These are phyloP conservation scores for Drosophila pandora DNA, from an alignment of 1,140 invertebrate genomes.

Conservation along the genomic window DNA sequence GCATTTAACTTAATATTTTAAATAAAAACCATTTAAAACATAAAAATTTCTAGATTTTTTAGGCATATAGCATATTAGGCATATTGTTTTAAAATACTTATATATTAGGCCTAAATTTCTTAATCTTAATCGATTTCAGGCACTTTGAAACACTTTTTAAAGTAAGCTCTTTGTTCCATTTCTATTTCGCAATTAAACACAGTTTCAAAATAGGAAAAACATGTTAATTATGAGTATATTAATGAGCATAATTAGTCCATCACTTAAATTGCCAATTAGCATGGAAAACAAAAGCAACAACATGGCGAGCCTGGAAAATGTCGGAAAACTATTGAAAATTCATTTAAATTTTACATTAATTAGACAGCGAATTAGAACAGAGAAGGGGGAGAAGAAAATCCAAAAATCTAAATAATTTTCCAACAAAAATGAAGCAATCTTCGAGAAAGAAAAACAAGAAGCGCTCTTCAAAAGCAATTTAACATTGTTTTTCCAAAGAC, in stretches of 20 bases:
- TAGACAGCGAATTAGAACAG: background rate
- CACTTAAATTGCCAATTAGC: slow-evolving; percentile 19
- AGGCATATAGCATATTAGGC: too few species aligned
- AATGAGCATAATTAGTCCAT: too few species aligned
- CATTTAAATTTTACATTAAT: slow-evolving; percentile 27
- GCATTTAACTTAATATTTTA: background rate
- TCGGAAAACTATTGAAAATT: slow-evolving; percentile 27
- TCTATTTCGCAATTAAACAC: too few species aligned
- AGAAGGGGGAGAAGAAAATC: background rate
- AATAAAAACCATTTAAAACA: background rate
- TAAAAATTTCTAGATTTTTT: too few species aligned
- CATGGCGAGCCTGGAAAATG: slow-evolving; percentile 6
- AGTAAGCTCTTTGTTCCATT: too few species aligned
- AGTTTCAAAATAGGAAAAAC: too few species aligned
- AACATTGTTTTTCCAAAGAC: slow-evolving; percentile 57
- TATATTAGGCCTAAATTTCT: too few species aligned
- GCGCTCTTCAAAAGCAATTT: slow-evolving; percentile 69
- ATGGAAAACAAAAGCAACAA: slow-evolving; percentile 1
- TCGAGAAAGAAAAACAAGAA: slow-evolving; percentile 36
- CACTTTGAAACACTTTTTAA: too few species aligned
- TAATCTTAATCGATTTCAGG: too few species aligned
- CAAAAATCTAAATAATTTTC: background rate
- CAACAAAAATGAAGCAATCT: slow-evolving; percentile 48
- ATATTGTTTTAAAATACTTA: too few species aligned
- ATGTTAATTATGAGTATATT: too few species aligned